Percentiles rank a stretch among this genome's conserved stretches.
Evolutionary conservation across 2,888 invertebrate genomes (phyloP).

Genomic region (Neoascia interrupta): DNA sequence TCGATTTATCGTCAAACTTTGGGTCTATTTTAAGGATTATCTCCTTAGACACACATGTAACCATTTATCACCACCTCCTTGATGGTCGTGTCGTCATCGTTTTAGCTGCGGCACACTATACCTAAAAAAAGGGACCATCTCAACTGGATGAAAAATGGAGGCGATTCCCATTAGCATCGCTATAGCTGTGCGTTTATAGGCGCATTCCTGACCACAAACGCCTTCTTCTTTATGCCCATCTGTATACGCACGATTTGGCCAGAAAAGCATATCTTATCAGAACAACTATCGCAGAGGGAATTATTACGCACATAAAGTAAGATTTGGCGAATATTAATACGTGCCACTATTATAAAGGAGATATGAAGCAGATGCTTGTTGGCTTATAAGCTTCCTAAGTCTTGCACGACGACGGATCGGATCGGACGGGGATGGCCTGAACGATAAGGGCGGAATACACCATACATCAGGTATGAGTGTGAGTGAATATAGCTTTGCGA

Average conservation of each 20-base stretch:
- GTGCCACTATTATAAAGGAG: slow-evolving; percentile 28
- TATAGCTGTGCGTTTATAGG: slow-evolving; percentile 12
- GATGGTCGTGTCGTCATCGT: not conserved
- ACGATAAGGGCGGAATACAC: too few relatives aligned
- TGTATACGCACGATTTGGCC: slow-evolving; percentile 11
- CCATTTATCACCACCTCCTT: slow-evolving; percentile 15
- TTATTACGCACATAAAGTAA: slow-evolving; percentile 49
- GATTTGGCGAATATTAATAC: slow-evolving; percentile 42
- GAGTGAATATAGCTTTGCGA: not conserved
- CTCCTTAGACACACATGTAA: slow-evolving; percentile 20
- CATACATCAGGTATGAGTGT: too few relatives aligned
- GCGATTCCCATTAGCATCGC: slow-evolving; percentile 9
- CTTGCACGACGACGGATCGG: not conserved
- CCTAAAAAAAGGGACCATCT: not conserved
- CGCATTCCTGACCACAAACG: not conserved
- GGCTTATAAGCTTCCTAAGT: not conserved
- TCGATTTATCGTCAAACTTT: slow-evolving; percentile 22
- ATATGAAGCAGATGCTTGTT: slow-evolving; percentile 33
- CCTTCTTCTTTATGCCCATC: not conserved
- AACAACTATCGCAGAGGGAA: not conserved
- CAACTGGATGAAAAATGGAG: slow-evolving; percentile 12
- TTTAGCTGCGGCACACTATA: not conserved
- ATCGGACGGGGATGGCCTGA: not conserved
- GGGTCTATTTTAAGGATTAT: slow-evolving; percentile 19
- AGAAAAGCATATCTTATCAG: slow-evolving; percentile 6